Evolutionary conservation across 2,797 vertebrate species (phyloP).

Genomic region (Urocyon cinereoargenteus): DNA sequence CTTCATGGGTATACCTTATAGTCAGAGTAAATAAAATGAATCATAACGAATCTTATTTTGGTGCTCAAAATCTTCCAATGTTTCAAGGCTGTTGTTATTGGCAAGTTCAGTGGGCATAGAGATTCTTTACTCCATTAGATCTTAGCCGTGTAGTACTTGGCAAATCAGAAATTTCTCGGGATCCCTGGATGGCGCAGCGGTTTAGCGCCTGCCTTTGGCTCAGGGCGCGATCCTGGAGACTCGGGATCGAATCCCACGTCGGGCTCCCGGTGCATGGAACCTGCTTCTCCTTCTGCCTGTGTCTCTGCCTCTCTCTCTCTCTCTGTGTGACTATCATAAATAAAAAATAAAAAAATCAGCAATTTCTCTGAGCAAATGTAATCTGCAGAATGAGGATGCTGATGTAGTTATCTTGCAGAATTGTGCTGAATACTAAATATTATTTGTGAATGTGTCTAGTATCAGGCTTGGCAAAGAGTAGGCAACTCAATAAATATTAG

Average conservation of each 20-base stretch:
- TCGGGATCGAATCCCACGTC: no score
- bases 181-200: no score
- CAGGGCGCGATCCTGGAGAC: no score
- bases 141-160: background rate
- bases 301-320: no score
- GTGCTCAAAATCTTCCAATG: background rate
- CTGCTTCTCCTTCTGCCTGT: no score
- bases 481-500: background rate
- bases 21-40: slow-evolving; percentile 18
- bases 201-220: no score
- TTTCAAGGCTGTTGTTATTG: background rate
- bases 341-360: background rate
- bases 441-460: background rate
- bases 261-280: no score
- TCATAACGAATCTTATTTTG: background rate
- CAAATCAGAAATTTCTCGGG: background rate
- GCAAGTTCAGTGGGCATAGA: background rate
- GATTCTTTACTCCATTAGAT: background rate
- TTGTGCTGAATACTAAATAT: slow-evolving; percentile 31
- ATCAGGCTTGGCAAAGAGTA: background rate
- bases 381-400: background rate
- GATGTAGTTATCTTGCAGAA: background rate
- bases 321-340: no score
- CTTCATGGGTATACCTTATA: background rate
- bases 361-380: slow-evolving; percentile 21